Evolutionary conservation across 2,888 invertebrate species (phyloP).

Genomic region (Dolomedes plantarius): DNA sequence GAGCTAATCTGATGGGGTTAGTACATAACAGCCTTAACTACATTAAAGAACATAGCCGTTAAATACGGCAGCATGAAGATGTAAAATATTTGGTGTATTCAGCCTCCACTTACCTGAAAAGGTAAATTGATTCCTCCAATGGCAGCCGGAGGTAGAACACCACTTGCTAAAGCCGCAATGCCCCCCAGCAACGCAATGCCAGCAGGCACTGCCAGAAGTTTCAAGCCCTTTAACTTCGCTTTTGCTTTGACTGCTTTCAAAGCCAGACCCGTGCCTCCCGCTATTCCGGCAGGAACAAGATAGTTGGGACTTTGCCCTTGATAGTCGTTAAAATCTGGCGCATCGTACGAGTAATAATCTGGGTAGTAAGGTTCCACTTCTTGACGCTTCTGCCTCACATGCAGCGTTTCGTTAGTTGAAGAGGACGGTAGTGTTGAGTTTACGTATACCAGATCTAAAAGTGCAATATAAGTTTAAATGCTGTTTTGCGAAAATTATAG

Average conservation of each 20-base stretch:
- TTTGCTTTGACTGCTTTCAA: conserved; percentile 33
- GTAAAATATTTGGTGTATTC: too few species aligned
- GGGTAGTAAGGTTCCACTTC: not conserved
- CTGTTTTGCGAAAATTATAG: too few species aligned
- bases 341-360: not conserved
- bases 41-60: too few species aligned
- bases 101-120: conserved; percentile 44
- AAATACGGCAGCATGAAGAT: too few species aligned
- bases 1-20: too few species aligned
- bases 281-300: not conserved
- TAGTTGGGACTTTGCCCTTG: not conserved
- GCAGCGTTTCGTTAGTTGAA: not conserved
- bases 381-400: not conserved
- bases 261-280: conserved; percentile 22
- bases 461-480: too few species aligned
- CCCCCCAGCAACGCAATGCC: conserved; percentile 31
- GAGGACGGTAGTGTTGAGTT: too few species aligned
- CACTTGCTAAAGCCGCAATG: conserved; percentile 35
- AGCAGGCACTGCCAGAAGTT: conserved; percentile 21
- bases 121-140: conserved; percentile 58
- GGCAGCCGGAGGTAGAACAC: conserved; percentile 35
- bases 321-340: not conserved
- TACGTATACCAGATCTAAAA: too few species aligned
- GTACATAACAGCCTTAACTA: too few species aligned
- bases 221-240: conserved; percentile 15